Conservation (phyloP, 2,888 invertebrate genomes). For the Euzophera pinguis region DNA sequence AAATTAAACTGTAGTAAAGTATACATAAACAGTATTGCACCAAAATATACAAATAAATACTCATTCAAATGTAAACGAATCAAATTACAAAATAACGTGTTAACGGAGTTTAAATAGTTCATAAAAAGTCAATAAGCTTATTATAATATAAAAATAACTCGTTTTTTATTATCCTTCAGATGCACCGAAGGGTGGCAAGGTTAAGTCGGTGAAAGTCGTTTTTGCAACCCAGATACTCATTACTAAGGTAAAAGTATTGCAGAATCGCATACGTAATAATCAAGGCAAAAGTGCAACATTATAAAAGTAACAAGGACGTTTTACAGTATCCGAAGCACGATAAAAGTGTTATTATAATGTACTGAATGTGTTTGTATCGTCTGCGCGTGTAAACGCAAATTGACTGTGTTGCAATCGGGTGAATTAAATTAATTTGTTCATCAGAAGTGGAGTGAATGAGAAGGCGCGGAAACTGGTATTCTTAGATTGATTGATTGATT, state of each 20-base stretch:
- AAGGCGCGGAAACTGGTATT: too few species aligned
- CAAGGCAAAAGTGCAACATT: background rate
- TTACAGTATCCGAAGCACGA: background rate
- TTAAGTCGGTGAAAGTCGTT: constrained; percentile 7
- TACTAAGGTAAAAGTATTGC: constrained; percentile 9
- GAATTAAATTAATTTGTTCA: constrained; percentile 1
- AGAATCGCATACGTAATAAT: constrained; percentile 4
- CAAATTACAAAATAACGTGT: background rate
- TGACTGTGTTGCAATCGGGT: background rate
- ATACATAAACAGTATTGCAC: background rate
- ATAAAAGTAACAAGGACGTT: constrained; percentile 8
- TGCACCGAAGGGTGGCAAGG: constrained; percentile 1
- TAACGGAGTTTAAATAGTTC: background rate
- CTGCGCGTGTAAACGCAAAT: background rate
- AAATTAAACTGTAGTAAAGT: background rate
- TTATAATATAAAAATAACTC: background rate
- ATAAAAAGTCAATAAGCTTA: background rate
- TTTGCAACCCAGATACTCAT: constrained; percentile 2
- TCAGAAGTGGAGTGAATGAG: too few species aligned
- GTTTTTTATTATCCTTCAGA: constrained; percentile 4
- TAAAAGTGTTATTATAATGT: constrained; percentile 1
- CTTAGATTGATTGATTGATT: too few species aligned
- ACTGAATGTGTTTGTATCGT: background rate
- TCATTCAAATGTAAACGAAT: background rate
- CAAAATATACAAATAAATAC: constrained; percentile 1